These are phyloP conservation scores for Microctonus brassicae DNA, from an alignment of 2,888 invertebrate genomes.

Conservation along the genomic window DNA sequence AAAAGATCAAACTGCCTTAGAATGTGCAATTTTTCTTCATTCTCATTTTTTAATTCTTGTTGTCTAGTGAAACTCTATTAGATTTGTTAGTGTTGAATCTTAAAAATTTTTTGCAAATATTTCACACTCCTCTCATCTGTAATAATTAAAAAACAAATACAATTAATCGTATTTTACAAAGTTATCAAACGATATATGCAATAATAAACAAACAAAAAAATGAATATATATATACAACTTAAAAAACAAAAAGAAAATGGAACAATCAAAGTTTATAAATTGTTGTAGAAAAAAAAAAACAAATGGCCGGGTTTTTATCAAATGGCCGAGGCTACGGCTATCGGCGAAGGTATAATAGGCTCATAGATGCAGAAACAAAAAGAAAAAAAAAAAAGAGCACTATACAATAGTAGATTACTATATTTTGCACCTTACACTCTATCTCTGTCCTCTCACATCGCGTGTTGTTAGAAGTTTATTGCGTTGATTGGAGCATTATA, in stretches of 20 bases:
- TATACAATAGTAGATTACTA: slow-evolving; percentile 64
- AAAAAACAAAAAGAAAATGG: slow-evolving; percentile 21
- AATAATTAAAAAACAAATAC: not conserved
- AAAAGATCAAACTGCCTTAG: slow-evolving; percentile 46
- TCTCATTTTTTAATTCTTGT: slow-evolving; percentile 19
- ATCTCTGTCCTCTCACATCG: slow-evolving; percentile 44
- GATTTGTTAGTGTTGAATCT: slow-evolving; percentile 13
- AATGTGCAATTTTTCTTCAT: slow-evolving; percentile 48
- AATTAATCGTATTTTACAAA: not conserved
- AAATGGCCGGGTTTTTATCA: slow-evolving; percentile 23
- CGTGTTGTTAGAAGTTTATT: not conserved
- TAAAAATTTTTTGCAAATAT: slow-evolving; percentile 11
- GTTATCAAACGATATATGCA: slow-evolving; percentile 3
- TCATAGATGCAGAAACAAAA: slow-evolving; percentile 43
- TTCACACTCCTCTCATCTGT: not conserved
- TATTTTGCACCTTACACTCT: slow-evolving; percentile 65
- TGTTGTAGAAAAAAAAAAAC: slow-evolving; percentile 14
- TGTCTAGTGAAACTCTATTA: not conserved
- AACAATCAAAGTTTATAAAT: slow-evolving; percentile 16
- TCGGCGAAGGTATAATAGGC: slow-evolving; percentile 53
- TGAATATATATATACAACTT: not conserved
- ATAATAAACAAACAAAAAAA: not conserved
- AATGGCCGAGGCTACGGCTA: slow-evolving; percentile 44
- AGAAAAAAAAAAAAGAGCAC: slow-evolving; percentile 52
- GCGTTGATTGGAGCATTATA: not conserved